Evolutionary conservation across 2,888 invertebrate genomes (phyloP), one percentile per base, ranked within the genome.

Genomic region (Drosophila merina): DNA sequence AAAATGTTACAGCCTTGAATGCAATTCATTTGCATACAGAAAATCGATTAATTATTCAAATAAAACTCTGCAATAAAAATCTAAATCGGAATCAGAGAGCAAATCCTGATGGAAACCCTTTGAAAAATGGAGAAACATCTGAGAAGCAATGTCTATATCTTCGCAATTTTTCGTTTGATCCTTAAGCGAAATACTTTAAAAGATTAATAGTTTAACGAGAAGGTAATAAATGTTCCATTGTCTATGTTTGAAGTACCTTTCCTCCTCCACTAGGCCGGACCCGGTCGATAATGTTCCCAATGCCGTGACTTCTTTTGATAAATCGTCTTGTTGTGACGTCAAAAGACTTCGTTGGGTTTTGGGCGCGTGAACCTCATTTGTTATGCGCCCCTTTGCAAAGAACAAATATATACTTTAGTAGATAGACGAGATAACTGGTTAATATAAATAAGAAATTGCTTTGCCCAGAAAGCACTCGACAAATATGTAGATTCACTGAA

Each of bases 291-390:
- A 4, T 28, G 55, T 36, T 9, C 9, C 26, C 26, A 4, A 14
- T 28, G 26, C 42, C 31, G 48, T 33, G 48, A 14, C 45, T 51
- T 9, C 26, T 38, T 42, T 38, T 79, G 75, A 79, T 72, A 60
- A 70, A 79, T 77, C 55, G 71, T 56, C 79, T 77, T 4, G 1
- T 28, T 38, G 31, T 64, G 63, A 62, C 75, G 80, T 75, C 60
- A 67, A 49, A 45, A 52, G 51, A 6, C 14, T 14, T 14, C 14
- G 47, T 51, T 54, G 38, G 48, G 26, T 68, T 51, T 58, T 50
- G 42, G 49, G 82, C 76, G 71, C 79, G 75, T 85, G 85, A 75
- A 68, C 56, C 57, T 47, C 72, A 75, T 77, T 75, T 63, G 51
- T 77, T 70, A 73, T 64, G 55, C 50, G 20, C 20, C 50, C 49